Conservation (phyloP, 2,113 vertebrate genomes). For the Telmatochromis sp. region DNA sequence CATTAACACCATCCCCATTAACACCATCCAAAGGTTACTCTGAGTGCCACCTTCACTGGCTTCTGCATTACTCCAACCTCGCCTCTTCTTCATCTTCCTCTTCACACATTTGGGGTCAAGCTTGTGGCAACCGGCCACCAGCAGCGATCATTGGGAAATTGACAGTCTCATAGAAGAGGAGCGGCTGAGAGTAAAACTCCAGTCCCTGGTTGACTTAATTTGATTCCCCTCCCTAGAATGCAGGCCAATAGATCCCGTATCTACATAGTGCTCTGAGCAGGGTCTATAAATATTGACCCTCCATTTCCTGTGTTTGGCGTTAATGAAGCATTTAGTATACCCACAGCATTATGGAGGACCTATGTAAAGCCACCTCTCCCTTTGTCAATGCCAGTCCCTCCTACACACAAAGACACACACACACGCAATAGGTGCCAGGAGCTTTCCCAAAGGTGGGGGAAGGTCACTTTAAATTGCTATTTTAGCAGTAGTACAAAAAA, state of each 20-base stretch:
- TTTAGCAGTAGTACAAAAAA: not conserved
- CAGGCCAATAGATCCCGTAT: slow-evolving; percentile 59
- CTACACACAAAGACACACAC: not conserved
- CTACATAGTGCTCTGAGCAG: slow-evolving; percentile 55
- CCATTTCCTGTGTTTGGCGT: slow-evolving; percentile 66
- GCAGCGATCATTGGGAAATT: slow-evolving; percentile 59
- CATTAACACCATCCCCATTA: not conserved
- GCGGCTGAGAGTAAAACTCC: slow-evolving; percentile 60
- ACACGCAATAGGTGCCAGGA: not conserved
- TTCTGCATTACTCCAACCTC: not conserved
- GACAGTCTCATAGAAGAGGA: slow-evolving; percentile 47
- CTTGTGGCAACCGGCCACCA: slow-evolving; percentile 35
- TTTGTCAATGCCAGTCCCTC: slow-evolving; percentile 32
- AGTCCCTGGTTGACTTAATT: slow-evolving; percentile 64
- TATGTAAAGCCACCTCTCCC: slow-evolving; percentile 62
- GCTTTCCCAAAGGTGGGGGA: not conserved
- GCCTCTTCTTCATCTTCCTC: not conserved
- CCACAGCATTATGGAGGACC: slow-evolving; percentile 59
- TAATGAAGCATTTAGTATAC: slow-evolving; percentile 73
- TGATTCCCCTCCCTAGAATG: slow-evolving; percentile 60
- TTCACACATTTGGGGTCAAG: slow-evolving; percentile 35
- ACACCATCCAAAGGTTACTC: not conserved
- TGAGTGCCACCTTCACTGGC: not conserved
- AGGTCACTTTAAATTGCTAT: not conserved
- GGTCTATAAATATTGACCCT: slow-evolving; percentile 76